Evolutionary conservation across 2,888 invertebrate species (phyloP).

Genomic region (Mythimna lalbum): DNA sequence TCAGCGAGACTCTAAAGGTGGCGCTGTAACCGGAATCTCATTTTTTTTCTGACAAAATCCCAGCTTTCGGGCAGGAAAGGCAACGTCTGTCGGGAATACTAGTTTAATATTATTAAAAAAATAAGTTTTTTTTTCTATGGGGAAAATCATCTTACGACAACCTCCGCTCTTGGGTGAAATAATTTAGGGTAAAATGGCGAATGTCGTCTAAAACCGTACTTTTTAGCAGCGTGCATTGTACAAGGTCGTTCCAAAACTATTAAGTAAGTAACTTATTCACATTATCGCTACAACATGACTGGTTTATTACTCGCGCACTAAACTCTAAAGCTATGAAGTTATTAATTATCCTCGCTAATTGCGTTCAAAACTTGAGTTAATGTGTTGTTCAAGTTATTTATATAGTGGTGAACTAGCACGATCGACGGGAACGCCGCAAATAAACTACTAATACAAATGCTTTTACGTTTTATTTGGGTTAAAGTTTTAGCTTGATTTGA

Average conservation of each 20-base stretch:
- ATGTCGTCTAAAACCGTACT: not conserved
- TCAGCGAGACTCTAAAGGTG: too few relatives aligned
- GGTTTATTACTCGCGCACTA: slow-evolving; percentile 62
- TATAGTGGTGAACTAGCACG: slow-evolving; percentile 60
- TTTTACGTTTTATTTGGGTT: slow-evolving; percentile 11
- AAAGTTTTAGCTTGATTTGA: not conserved
- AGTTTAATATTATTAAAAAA: not conserved
- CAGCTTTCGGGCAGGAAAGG: too few relatives aligned
- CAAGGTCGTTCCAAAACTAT: slow-evolving; percentile 56
- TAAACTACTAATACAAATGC: slow-evolving; percentile 32
- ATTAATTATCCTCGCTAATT: slow-evolving; percentile 68
- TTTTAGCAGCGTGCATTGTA: slow-evolving; percentile 15
- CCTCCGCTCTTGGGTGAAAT: too few relatives aligned
- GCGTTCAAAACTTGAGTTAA: slow-evolving; percentile 67
- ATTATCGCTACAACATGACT: slow-evolving; percentile 60
- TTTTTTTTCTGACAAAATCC: too few relatives aligned
- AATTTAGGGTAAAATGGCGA: not conserved
- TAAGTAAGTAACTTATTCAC: slow-evolving; percentile 56
- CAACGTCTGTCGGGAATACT: too few relatives aligned
- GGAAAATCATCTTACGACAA: too few relatives aligned
- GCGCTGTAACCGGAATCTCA: too few relatives aligned
- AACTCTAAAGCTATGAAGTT: slow-evolving; percentile 67
- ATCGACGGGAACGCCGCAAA: slow-evolving; percentile 50
- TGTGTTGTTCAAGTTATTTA: slow-evolving; percentile 69
- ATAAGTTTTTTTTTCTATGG: too few relatives aligned